Conservation (phyloP, 2,797 vertebrate genomes). For the Numenius phaeopus region DNA sequence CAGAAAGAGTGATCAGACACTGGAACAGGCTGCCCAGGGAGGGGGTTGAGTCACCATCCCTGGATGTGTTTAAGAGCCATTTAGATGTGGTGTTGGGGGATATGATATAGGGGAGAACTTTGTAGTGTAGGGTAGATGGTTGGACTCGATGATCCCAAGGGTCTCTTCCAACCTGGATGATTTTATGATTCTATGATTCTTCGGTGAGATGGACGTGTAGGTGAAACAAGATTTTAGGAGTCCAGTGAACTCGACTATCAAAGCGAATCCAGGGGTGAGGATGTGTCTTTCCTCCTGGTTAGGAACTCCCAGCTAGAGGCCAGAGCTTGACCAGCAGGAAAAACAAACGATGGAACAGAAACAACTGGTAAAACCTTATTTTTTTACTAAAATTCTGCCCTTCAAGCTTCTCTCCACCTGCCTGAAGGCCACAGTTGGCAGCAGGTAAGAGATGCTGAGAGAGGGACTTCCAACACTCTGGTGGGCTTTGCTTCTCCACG, state of each 20-base stretch:
- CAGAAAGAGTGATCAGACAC: too few relatives aligned
- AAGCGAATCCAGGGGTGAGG: neutral
- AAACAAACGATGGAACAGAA: neutral
- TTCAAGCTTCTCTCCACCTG: neutral
- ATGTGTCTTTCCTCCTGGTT: neutral
- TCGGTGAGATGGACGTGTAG: accelerated
- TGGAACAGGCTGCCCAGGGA: too few relatives aligned
- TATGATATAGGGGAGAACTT: too few relatives aligned
- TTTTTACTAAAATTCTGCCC: neutral
- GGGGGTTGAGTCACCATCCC: too few relatives aligned
- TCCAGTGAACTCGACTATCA: neutral
- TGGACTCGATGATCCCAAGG: too few relatives aligned
- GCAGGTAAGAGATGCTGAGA: neutral
- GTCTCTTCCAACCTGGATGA: too few relatives aligned
- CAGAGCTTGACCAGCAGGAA: neutral
- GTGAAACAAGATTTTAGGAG: neutral
- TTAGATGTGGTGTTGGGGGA: too few relatives aligned
- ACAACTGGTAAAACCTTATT: neutral
- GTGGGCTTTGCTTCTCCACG: accelerated
- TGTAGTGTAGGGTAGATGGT: too few relatives aligned
- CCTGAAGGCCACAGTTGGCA: neutral
- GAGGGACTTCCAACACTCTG: too few relatives aligned
- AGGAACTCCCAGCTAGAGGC: neutral
- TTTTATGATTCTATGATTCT: too few relatives aligned
- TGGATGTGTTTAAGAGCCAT: too few relatives aligned